Base-by-base conservation (phyloP, 2,888 invertebrate species). In the Cantharis lateralis region DNA sequence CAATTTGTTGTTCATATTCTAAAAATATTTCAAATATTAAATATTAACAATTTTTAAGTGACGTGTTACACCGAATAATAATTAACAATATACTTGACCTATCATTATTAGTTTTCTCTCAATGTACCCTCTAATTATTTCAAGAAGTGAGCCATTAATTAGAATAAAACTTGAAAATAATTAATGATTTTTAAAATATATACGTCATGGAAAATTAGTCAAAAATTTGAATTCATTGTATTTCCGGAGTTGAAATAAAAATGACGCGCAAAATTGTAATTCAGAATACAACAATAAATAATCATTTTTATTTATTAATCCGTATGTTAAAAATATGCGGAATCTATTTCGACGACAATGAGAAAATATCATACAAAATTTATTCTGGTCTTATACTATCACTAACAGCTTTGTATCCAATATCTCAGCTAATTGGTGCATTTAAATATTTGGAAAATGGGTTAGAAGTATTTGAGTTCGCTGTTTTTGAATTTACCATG, bases 351-450 rank as follows among this genome's bases (percentile, higher is more conserved):
- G 62, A 71, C 16, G 20, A 48, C 48, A 69, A 74, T 15, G 76
- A 76, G 48, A 70, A 62, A 10, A 9, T 28, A 15, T 16, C 18
- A 11, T 80, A 73, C 32, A 76, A 73, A 75, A 48, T 76, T 0
- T 80, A 80, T 68, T 77, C 80, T 0, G 15, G 13, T 13, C 20
- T 80, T 15, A 13, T 76, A 18, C 15, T 80, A 20, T 26, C 68
- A 10, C 28, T 77, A 15, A n/a, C n/a, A 9, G 74, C 66, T 73
- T 72, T 77, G 15, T 80, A 72, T 26, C 78, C 80, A 15, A 15
- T 80, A 11, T 70, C 66, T 68, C 77, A 80, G 48, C 32, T 75
- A 3, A 77, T 77, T 48, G 80, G 80, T 11, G 68, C 71, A 7
- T 71, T 71, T 61, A 66, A 70, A 13, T 80, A 72, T 72, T 71